Evolutionary conservation across 2,113 vertebrate species (phyloP).

Genomic region (Pycnonotus jocosus): DNA sequence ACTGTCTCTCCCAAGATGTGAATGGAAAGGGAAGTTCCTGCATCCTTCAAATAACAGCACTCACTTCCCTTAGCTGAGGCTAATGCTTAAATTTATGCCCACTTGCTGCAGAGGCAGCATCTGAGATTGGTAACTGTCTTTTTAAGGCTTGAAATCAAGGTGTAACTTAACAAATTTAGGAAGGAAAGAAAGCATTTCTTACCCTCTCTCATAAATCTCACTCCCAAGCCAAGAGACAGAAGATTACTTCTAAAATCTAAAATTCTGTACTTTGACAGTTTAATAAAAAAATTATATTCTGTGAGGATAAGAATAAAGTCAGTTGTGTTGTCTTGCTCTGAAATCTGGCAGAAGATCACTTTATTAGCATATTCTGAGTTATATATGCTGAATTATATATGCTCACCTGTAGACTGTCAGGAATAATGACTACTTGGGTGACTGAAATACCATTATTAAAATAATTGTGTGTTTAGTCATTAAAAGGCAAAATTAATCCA

Average conservation of each 20-base stretch:
- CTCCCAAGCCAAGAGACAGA: neutral
- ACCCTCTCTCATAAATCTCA: neutral
- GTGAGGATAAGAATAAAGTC: neutral
- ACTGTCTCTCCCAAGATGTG: rapidly evolving
- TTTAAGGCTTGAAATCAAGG: neutral
- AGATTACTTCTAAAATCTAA: neutral
- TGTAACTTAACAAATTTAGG: neutral
- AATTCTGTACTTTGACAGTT: neutral
- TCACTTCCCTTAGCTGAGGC: neutral
- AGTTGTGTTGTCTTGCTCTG: neutral
- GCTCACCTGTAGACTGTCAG: neutral
- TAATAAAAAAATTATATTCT: neutral
- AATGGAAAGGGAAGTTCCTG: neutral
- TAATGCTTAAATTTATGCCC: neutral
- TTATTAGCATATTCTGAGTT: neutral
- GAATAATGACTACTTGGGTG: neutral
- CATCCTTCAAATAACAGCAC: neutral
- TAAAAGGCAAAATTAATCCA: neutral
- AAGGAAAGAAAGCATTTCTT: neutral
- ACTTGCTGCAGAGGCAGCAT: neutral
- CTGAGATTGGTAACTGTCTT: neutral
- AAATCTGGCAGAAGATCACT: neutral
- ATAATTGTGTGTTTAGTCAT: neutral
- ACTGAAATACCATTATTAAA: neutral
- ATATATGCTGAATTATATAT: neutral